Evolutionary conservation across 2,797 vertebrate species (phyloP).

Genomic region (Tauraco hartlaubi): DNA sequence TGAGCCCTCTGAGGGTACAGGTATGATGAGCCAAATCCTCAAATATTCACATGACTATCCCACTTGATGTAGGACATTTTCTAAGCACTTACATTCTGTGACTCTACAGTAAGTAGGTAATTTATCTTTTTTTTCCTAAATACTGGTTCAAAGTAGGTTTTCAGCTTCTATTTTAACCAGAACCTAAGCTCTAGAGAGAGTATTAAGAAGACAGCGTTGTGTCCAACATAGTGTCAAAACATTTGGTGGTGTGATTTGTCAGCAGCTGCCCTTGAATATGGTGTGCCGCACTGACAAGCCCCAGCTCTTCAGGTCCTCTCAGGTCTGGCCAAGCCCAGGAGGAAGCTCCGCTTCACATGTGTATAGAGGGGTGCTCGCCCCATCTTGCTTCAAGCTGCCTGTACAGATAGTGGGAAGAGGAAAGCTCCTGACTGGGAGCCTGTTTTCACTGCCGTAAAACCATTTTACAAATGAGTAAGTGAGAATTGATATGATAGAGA

Average conservation of each 20-base stretch:
- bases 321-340: not conserved
- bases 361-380: not conserved
- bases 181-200: not conserved
- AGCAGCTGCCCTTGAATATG: not conserved
- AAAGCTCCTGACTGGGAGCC: too few species aligned
- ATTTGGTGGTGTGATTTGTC: rapidly evolving
- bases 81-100: not conserved
- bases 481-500: not conserved
- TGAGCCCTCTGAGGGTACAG: not conserved
- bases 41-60: not conserved
- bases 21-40: not conserved
- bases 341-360: not conserved
- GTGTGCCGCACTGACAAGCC: not conserved
- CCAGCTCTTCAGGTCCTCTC: not conserved
- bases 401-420: too few species aligned
- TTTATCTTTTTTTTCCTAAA: not conserved
- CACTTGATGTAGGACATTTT: not conserved
- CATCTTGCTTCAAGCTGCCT: not conserved
- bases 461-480: not conserved
- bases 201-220: not conserved
- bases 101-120: not conserved
- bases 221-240: not conserved
- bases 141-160: not conserved
- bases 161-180: not conserved
- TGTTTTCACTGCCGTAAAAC: not conserved